phyloP scores from a whole-genome alignment of 2,113 vertebrate species.

The Egretta garzetta region DNA sequence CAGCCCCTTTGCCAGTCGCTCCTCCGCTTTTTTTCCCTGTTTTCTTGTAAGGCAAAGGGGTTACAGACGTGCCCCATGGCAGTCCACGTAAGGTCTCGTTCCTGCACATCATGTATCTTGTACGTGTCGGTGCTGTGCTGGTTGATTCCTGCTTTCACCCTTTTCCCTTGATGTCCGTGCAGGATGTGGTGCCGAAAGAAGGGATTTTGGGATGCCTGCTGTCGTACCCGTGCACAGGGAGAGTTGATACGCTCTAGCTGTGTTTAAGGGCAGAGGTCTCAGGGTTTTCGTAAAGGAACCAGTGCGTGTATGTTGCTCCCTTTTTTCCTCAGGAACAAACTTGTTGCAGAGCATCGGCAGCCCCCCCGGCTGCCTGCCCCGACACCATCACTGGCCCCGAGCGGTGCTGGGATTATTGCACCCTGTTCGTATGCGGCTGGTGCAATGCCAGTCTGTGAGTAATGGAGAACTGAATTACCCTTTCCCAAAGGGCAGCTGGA shows the following conservation, averaged over 20 bases:
- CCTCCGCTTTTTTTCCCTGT: not conserved
- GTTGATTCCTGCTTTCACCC: not conserved
- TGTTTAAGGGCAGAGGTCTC: not conserved
- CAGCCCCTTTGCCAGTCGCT: not conserved
- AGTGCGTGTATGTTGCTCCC: not conserved
- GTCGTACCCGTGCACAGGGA: not conserved
- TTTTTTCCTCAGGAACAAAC: not conserved
- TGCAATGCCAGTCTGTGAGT: not conserved
- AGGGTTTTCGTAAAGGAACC: not conserved
- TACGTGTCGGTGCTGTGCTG: not conserved
- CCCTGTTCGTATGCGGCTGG: accelerated
- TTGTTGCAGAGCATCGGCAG: not conserved
- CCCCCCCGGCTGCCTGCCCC: not conserved
- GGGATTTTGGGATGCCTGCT: not conserved
- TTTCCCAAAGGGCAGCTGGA: not conserved
- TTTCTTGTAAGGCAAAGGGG: not conserved
- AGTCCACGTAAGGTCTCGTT: accelerated
- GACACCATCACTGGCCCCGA: accelerated
- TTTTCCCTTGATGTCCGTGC: not conserved
- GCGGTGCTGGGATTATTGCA: not conserved
- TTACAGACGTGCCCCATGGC: not conserved
- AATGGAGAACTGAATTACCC: not conserved
- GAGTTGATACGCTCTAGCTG: not conserved
- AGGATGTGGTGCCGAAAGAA: not conserved
- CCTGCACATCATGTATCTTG: accelerated